These are phyloP conservation scores for Halcyon senegalensis DNA, from an alignment of 2,113 vertebrate genomes.

Conservation along the genomic window DNA sequence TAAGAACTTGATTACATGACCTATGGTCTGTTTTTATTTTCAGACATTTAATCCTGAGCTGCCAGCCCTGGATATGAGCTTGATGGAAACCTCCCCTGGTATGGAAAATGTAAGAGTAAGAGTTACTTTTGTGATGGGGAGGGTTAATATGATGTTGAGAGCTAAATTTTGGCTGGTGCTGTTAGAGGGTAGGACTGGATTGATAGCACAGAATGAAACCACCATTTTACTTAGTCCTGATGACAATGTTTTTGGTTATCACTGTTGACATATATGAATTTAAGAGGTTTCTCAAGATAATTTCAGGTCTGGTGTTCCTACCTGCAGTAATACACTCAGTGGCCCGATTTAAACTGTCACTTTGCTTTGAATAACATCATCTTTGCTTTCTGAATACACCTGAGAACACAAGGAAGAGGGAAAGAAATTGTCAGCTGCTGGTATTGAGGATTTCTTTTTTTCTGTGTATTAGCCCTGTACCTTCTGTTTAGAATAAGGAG, in stretches of 20 bases:
- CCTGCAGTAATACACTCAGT: background rate
- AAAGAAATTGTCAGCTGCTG: background rate
- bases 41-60: constrained; percentile 63
- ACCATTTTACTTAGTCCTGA: background rate
- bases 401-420: background rate
- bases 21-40: background rate
- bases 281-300: background rate
- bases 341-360: background rate
- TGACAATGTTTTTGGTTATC: background rate
- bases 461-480: background rate
- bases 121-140: background rate
- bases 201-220: background rate
- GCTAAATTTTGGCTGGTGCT: background rate
- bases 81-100: constrained; percentile 35
- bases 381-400: background rate
- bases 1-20: background rate
- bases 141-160: background rate
- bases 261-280: background rate
- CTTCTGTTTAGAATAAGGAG: background rate
- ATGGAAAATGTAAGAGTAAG: constrained; percentile 56
- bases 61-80: constrained; percentile 45
- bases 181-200: background rate
- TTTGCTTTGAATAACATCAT: background rate
- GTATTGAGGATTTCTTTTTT: background rate
- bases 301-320: background rate